phyloP scores from a whole-genome alignment of 2,797 vertebrate species.

The Sebastes aleutianus region DNA sequence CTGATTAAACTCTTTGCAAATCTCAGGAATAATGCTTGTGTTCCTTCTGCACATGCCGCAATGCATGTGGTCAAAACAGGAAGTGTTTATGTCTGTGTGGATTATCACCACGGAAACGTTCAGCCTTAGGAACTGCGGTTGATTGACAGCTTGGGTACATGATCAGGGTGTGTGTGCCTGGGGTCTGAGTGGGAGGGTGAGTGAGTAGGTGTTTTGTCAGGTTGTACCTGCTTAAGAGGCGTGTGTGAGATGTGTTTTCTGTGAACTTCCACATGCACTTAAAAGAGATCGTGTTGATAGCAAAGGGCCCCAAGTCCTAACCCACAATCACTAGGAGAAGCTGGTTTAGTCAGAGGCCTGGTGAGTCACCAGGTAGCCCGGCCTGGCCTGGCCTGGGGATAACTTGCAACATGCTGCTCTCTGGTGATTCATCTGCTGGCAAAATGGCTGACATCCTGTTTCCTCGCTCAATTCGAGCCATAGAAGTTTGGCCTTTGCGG shows the following conservation, averaged over 20 bases:
- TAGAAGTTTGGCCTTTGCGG: conserved; percentile 39
- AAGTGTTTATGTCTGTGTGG: conserved; percentile 42
- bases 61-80: conserved; percentile 12
- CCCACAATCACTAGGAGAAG: conserved; percentile 35
- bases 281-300: not conserved
- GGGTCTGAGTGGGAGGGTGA: conserved; percentile 12
- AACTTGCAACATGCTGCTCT: conserved; percentile 41
- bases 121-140: conserved; percentile 32
- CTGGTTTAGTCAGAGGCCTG: conserved; percentile 22
- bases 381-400: conserved; percentile 38
- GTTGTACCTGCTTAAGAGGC: conserved; percentile 4
- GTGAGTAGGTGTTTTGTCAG: not conserved
- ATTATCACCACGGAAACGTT: conserved; percentile 52
- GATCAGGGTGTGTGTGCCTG: conserved; percentile 25
- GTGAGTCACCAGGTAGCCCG: conserved; percentile 64
- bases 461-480: conserved; percentile 38
- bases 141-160: conserved; percentile 31
- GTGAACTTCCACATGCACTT: conserved; percentile 24
- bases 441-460: conserved; percentile 76
- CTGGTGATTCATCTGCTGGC: conserved; percentile 65
- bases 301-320: conserved; percentile 15
- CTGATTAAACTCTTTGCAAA: not conserved
- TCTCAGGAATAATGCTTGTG: not conserved
- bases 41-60: not conserved
- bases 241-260: conserved; percentile 9